A percentile compares a stretch with the other conserved stretches of the same genome.
Evolutionary conservation across 2,113 vertebrate species (phyloP).

Genomic region (Accipiter virgatus): DNA sequence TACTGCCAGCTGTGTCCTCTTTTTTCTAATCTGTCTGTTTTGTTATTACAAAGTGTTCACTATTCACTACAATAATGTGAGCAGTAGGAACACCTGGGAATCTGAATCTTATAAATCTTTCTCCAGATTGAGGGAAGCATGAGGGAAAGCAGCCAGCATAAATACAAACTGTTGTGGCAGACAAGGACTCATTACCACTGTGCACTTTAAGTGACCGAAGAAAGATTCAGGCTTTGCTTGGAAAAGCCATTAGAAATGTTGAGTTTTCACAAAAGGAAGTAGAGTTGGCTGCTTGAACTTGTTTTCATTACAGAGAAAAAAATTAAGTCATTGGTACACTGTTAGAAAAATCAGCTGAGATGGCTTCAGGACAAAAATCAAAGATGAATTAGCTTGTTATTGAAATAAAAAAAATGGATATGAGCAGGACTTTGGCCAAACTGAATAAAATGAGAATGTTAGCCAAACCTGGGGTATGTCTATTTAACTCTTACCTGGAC

Average conservation of each 20-base stretch:
- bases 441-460: not conserved
- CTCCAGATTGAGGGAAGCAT: not conserved
- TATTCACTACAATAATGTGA: not conserved
- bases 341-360: not conserved
- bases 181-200: not conserved
- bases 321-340: not conserved
- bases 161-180: not conserved
- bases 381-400: not conserved
- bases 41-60: not conserved
- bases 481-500: not conserved
- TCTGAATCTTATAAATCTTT: not conserved
- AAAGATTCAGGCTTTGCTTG: not conserved
- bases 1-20: not conserved
- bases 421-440: not conserved
- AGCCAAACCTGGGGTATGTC: not conserved
- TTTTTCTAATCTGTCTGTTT: not conserved
- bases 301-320: not conserved
- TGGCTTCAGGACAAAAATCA: not conserved
- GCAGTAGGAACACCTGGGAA: not conserved
- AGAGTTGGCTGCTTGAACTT: not conserved
- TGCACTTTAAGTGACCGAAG: not conserved
- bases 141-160: not conserved
- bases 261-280: not conserved
- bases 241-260: not conserved
- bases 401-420: not conserved